Conservation (phyloP, 2,797 vertebrate species). For the Peromyscus aztecus region DNA sequence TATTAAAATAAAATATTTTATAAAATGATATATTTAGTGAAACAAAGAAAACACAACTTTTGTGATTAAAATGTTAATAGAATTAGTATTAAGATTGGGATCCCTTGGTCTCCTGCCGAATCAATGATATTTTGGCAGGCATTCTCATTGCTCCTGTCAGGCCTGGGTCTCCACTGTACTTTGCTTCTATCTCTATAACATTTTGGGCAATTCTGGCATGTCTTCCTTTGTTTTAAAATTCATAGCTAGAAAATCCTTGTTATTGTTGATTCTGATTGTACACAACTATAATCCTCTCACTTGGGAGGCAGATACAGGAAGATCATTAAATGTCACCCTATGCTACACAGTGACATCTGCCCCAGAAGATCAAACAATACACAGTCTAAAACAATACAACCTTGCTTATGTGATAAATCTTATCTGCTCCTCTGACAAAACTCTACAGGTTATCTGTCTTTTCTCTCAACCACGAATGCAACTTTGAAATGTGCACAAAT, state of each 20-base stretch:
- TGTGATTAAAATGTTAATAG: conserved; percentile 1
- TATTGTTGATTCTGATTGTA: too few species aligned
- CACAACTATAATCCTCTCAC: not conserved
- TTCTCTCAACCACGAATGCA: not conserved
- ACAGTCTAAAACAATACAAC: not conserved
- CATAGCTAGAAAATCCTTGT: not conserved
- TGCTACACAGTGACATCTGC: not conserved
- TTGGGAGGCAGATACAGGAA: not conserved
- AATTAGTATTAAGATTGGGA: not conserved
- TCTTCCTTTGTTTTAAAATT: not conserved
- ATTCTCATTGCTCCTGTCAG: not conserved
- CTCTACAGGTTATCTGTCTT: not conserved
- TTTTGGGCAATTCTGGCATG: not conserved
- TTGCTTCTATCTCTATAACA: not conserved
- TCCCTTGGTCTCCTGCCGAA: not conserved
- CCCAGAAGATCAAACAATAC: not conserved
- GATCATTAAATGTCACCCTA: not conserved
- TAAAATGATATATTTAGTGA: not conserved
- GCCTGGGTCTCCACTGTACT: not conserved
- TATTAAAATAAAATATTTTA: not conserved
- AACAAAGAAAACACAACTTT: not conserved
- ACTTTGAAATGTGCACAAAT: not conserved
- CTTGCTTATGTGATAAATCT: not conserved
- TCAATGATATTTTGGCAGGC: not conserved
- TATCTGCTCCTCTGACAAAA: not conserved